A percentile compares a stretch with the other conserved stretches of the same genome.
Evolutionary conservation across 2,888 invertebrate genomes (phyloP).

Genomic region (Agriotes lineatus): DNA sequence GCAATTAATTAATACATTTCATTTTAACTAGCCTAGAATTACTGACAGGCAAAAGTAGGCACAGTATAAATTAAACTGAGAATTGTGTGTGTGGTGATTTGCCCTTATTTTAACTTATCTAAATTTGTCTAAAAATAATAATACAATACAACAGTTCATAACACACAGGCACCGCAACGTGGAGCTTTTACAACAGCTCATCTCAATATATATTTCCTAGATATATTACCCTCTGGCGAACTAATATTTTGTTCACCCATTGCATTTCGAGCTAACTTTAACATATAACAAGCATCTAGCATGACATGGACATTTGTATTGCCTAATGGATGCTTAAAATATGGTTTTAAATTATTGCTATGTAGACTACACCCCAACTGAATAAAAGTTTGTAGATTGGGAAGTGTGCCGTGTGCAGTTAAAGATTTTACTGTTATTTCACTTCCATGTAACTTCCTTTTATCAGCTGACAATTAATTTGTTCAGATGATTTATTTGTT

Average conservation of each 20-base stretch:
- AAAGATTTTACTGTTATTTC: neutral
- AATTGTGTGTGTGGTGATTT: no score
- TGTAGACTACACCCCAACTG: no score
- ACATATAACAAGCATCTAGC: neutral
- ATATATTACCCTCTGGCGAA: neutral
- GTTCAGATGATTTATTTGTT: neutral
- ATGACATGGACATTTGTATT: neutral
- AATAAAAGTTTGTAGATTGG: neutral
- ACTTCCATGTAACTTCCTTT: neutral
- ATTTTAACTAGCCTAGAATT: no score
- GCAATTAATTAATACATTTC: no score
- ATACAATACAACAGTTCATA: no score
- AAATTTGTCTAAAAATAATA: no score
- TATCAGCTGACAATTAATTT: neutral
- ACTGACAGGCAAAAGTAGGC: no score
- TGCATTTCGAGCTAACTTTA: neutral
- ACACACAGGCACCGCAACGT: no score
- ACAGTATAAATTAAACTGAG: no score
- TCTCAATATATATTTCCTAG: neutral
- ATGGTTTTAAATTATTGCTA: no score
- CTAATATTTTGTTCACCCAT: neutral
- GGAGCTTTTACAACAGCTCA: no score
- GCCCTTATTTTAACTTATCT: no score
- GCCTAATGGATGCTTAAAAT: neutral
- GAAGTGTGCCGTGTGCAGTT: neutral